Evolutionary conservation across 2,888 invertebrate species (phyloP).

Genomic region (Aricia artaxerxes): DNA sequence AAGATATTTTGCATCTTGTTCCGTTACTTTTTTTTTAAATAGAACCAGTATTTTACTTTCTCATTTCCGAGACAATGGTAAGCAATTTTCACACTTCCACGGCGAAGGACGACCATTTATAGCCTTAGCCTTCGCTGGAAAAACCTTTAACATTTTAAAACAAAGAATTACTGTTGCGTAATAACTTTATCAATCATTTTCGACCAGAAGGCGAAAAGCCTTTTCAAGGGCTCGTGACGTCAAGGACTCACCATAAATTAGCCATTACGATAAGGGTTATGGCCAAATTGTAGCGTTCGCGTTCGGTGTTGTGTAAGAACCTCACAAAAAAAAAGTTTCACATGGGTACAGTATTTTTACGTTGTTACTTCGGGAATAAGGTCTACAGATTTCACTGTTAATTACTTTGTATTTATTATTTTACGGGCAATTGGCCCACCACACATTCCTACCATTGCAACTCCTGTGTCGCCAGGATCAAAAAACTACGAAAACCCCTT

Average conservation of each 20-base stretch:
- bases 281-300: constrained; percentile 27
- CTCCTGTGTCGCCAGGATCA: too few species aligned
- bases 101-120: constrained; percentile 8
- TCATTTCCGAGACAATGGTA: neutral
- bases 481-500: too few species aligned
- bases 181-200: constrained; percentile 25
- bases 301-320: neutral
- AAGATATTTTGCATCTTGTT: too few species aligned
- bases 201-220: constrained; percentile 31
- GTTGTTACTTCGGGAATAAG: too few species aligned
- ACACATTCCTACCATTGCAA: too few species aligned
- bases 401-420: too few species aligned
- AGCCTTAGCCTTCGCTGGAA: neutral
- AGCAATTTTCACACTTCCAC: neutral
- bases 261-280: constrained; percentile 35
- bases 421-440: too few species aligned
- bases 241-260: constrained; percentile 39
- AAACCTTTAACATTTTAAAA: constrained; percentile 26
- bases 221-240: constrained; percentile 43
- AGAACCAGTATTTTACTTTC: neutral
- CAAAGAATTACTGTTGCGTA: constrained; percentile 9
- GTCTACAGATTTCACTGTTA: too few species aligned
- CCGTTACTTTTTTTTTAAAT: neutral
- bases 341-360: too few species aligned
- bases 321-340: neutral